Percentiles rank a stretch among this genome's conserved stretches.
Evolutionary conservation across 2,113 vertebrate species (phyloP).

Genomic region (Hemicordylus capensis): DNA sequence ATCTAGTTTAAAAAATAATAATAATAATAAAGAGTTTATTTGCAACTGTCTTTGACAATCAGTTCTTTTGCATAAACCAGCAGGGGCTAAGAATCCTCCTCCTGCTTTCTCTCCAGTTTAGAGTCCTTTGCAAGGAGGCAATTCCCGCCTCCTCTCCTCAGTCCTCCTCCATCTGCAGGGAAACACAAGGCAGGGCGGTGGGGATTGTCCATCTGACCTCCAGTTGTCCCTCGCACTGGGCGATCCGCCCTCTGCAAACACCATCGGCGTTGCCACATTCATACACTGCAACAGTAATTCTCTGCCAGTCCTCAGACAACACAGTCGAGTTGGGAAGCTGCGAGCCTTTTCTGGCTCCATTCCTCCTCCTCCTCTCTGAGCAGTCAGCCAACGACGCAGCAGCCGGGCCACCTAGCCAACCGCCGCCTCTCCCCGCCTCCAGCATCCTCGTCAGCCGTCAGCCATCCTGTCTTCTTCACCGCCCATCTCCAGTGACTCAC

Average conservation of each 20-base stretch:
- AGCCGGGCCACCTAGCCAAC: accelerated
- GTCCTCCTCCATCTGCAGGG: neutral
- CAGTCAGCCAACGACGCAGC: neutral
- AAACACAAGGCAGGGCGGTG: too few species aligned
- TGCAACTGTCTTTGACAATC: neutral
- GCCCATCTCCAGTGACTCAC: slow-evolving; percentile 18
- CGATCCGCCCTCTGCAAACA: too few species aligned
- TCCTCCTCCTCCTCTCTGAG: neutral
- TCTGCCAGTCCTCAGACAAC: neutral
- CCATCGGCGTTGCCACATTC: too few species aligned
- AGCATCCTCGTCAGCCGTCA: neutral
- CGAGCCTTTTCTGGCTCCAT: neutral
- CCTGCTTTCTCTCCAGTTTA: accelerated
- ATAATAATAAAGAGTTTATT: neutral
- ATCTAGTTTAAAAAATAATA: neutral
- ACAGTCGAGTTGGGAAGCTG: neutral
- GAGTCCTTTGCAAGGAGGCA: neutral
- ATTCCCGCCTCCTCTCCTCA: neutral
- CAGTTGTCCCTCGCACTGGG: too few species aligned
- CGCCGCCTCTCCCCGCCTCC: neutral
- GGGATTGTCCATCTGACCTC: too few species aligned
- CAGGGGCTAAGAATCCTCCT: neutral
- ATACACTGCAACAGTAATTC: neutral
- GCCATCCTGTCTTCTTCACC: neutral
- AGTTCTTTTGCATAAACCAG: neutral